These are phyloP conservation scores for Hycleus phaleratus DNA, from an alignment of 1,140 invertebrate genomes.

Conservation along the genomic window DNA sequence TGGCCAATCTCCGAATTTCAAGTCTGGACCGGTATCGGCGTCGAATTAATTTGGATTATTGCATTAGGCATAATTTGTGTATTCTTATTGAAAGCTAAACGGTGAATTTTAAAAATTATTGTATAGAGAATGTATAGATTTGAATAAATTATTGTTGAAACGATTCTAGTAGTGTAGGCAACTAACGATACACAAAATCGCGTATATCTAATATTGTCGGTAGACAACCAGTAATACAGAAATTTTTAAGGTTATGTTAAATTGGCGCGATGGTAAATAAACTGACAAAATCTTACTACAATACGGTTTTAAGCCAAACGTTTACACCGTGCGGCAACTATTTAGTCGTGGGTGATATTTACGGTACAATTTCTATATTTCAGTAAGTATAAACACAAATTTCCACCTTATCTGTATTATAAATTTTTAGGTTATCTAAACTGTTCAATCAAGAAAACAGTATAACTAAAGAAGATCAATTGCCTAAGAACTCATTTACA, in stretches of 20 bases:
- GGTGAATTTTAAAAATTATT: too few species aligned
- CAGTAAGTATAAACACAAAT: conserved; percentile 54
- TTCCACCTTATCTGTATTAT: conserved; percentile 13
- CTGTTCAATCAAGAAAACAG: conserved; percentile 50
- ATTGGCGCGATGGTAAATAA: conserved; percentile 24
- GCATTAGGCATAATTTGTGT: background rate
- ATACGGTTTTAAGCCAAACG: conserved; percentile 67
- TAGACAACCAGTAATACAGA: too few species aligned
- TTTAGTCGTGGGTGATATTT: conserved; percentile 74
- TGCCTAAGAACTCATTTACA: conserved; percentile 50
- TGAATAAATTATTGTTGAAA: too few species aligned
- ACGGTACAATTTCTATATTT: conserved; percentile 74
- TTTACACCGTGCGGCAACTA: conserved; percentile 77
- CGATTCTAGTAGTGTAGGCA: too few species aligned
- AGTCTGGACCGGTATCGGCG: conserved; percentile 29
- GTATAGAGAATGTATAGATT: too few species aligned
- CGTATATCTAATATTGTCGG: too few species aligned
- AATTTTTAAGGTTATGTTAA: too few species aligned
- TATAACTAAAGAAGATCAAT: conserved; percentile 46
- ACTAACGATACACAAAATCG: too few species aligned
- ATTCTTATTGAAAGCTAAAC: too few species aligned
- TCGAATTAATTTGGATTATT: conserved; percentile 25
- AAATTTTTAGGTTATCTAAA: conserved; percentile 48
- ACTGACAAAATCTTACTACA: conserved; percentile 56
- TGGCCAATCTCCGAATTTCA: conserved; percentile 26